phyloP scores from a whole-genome alignment of 2,888 invertebrate genomes.

The Dendrolimus pini region DNA sequence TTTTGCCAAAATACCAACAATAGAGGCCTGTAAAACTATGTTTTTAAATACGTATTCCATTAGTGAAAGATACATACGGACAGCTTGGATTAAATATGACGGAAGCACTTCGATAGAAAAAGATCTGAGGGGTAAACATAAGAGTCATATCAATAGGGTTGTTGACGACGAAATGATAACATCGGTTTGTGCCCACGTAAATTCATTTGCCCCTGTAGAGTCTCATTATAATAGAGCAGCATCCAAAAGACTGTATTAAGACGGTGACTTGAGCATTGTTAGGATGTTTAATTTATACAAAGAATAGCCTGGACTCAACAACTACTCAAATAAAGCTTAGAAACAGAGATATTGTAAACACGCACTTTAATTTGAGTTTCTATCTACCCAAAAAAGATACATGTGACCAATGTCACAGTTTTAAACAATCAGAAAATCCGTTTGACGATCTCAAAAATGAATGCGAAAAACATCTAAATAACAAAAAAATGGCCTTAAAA shows the following conservation, averaged over 20 bases:
- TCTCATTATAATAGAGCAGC: too few species aligned
- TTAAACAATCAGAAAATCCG: conserved; percentile 7
- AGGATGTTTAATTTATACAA: too few species aligned
- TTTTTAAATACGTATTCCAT: conserved; percentile 7
- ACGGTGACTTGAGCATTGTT: too few species aligned
- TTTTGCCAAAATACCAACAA: neutral
- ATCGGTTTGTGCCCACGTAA: too few species aligned
- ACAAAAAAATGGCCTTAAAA: conserved; percentile 2
- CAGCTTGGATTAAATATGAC: conserved; percentile 9
- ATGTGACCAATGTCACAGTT: too few species aligned
- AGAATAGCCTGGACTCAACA: too few species aligned
- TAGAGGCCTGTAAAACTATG: conserved; percentile 6
- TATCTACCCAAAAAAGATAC: too few species aligned
- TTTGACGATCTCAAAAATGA: conserved; percentile 4
- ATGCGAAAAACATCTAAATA: conserved; percentile 3
- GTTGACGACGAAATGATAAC: conserved; percentile 9
- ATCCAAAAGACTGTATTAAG: too few species aligned
- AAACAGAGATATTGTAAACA: too few species aligned
- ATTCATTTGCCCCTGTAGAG: too few species aligned
- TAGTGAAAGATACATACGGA: conserved; percentile 6
- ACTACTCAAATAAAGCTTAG: too few species aligned
- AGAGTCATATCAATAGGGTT: conserved; percentile 5
- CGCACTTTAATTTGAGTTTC: too few species aligned
- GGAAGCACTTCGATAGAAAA: conserved; percentile 4
- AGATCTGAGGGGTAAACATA: conserved; percentile 8